Conservation (phyloP, 2,797 vertebrate species). For the Sebastes minor region DNA sequence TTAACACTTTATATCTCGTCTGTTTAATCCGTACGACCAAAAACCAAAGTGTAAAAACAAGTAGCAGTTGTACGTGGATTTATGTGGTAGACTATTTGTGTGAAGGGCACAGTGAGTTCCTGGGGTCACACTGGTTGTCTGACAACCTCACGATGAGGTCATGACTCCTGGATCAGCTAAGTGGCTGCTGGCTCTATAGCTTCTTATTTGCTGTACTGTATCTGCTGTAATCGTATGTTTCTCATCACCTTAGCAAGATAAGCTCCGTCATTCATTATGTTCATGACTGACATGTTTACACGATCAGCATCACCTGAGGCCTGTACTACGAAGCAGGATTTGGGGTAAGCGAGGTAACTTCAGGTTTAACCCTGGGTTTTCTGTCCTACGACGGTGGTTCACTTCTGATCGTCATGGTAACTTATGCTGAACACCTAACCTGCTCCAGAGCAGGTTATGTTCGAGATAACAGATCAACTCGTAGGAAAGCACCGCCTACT, state of each 20-base stretch:
- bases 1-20: not conserved
- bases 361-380: no score
- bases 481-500: no score
- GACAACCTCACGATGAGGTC: no score
- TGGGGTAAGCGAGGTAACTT: no score
- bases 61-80: not conserved
- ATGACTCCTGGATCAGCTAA: no score
- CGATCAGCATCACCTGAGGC: not conserved
- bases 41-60: not conserved
- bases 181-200: not conserved
- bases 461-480: no score
- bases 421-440: no score
- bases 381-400: no score
- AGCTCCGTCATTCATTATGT: not conserved
- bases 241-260: not conserved
- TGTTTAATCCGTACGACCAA: not conserved
- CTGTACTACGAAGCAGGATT: no score
- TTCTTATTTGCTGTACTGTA: not conserved
- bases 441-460: no score
- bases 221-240: not conserved
- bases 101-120: not conserved
- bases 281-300: not conserved
- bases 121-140: not conserved
- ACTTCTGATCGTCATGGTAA: no score
- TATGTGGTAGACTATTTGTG: not conserved